These are phyloP conservation scores for Microchirus variegatus DNA, from an alignment of 2,797 vertebrate species.

Conservation along the genomic window DNA sequence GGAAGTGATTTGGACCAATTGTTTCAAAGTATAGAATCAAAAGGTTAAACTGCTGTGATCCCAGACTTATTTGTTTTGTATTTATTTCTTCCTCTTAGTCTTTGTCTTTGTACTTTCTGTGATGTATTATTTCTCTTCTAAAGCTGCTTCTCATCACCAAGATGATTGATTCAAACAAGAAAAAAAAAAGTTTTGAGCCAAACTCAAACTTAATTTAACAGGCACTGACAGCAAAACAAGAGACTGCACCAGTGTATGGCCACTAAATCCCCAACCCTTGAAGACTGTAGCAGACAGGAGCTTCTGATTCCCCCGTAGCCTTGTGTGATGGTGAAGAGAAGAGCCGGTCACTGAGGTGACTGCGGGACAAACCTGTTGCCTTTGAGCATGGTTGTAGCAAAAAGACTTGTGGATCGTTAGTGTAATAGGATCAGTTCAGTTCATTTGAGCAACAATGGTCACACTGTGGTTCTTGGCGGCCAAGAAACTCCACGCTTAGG, in stretches of 20 bases:
- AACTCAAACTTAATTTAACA: no score
- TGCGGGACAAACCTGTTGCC: conserved; percentile 74
- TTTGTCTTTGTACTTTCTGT: conserved; percentile 43
- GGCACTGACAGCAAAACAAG: no score
- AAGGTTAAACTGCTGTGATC: neutral
- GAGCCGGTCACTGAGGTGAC: conserved; percentile 51
- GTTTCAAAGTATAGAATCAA: conserved; percentile 6
- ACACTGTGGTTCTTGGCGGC: no score
- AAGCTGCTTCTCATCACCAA: conserved; percentile 67
- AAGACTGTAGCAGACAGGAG: conserved; percentile 17
- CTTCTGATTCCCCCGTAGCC: conserved; percentile 54
- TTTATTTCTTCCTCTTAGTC: conserved; percentile 36
- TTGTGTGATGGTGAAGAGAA: conserved; percentile 42
- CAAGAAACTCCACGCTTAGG: no score
- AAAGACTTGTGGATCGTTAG: conserved; percentile 50
- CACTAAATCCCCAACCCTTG: no score
- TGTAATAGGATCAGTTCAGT: conserved; percentile 65
- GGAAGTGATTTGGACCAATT: neutral
- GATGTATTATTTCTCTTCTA: conserved; percentile 31
- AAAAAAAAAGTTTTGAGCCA: no score
- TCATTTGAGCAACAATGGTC: conserved; percentile 55
- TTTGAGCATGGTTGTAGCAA: conserved; percentile 65
- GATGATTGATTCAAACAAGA: conserved; percentile 5
- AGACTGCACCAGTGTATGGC: no score
- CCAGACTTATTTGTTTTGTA: conserved; percentile 16